Evolutionary conservation across 2,797 vertebrate genomes (phyloP).

Genomic region (Salmo trutta): DNA sequence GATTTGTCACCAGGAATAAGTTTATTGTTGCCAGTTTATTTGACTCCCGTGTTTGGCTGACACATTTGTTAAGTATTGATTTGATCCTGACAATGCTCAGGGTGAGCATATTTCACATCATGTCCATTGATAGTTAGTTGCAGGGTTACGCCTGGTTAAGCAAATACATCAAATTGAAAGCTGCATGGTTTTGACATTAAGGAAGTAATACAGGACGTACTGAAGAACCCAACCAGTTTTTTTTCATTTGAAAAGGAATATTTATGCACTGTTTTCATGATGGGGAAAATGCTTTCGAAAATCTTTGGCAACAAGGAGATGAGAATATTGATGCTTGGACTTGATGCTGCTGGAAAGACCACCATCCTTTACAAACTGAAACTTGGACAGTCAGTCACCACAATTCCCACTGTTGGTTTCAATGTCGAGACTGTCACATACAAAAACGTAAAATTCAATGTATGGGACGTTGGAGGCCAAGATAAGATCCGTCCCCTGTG

Average conservation of each 20-base stretch:
- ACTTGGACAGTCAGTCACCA: constrained; percentile 98
- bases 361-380: constrained; percentile 99
- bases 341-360: constrained; percentile 97
- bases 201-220: constrained; percentile 13
- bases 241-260: constrained; percentile 58
- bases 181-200: background rate
- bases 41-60: constrained; percentile 22
- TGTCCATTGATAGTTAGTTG: constrained; percentile 33
- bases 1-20: background rate
- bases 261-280: constrained; percentile 83
- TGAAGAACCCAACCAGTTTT: constrained; percentile 24
- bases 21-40: no score
- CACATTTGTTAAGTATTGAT: constrained; percentile 24
- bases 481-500: constrained; percentile 98
- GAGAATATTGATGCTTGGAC: constrained; percentile 99
- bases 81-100: constrained; percentile 18
- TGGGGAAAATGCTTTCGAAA: constrained; percentile 99
- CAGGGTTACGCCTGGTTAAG: constrained; percentile 53
- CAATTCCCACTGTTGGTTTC: constrained; percentile 98
- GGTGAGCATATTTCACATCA: background rate
- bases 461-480: constrained; percentile 98
- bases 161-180: constrained; percentile 26
- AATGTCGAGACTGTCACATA: constrained; percentile 99
- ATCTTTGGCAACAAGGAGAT: constrained; percentile 99
- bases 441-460: constrained; percentile 99